Percentiles rank a stretch among this genome's conserved stretches.
These are phyloP conservation scores for Phyllotis vaccarum DNA, from an alignment of 2,797 vertebrate species.

Conservation along the genomic window DNA sequence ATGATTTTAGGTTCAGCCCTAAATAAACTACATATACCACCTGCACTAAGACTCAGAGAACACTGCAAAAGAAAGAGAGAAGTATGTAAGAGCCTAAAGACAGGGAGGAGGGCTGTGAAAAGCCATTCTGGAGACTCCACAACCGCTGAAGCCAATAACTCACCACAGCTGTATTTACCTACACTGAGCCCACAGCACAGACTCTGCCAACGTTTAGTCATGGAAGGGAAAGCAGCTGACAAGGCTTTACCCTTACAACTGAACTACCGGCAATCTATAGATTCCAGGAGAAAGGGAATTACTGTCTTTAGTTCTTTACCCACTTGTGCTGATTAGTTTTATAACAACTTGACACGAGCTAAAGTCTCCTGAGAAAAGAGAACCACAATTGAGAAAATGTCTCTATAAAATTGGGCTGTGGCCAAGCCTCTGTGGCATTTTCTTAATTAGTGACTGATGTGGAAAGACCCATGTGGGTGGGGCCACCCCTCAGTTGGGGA, in stretches of 20 bases:
- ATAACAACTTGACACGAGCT: not conserved
- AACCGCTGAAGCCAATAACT: not conserved
- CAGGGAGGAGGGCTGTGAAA: no score
- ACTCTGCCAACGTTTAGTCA: not conserved
- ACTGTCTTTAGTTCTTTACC: not conserved
- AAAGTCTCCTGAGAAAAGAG: not conserved
- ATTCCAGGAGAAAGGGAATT: not conserved
- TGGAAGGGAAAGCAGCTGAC: not conserved
- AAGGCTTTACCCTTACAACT: no score
- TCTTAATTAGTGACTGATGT: not conserved
- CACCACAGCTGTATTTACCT: not conserved
- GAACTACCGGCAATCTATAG: not conserved
- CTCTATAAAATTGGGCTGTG: not conserved
- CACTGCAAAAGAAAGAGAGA: no score
- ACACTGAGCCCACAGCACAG: not conserved
- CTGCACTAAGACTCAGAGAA: not conserved
- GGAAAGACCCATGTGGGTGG: not conserved
- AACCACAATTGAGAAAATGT: not conserved
- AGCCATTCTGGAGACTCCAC: not conserved
- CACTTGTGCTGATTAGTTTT: not conserved
- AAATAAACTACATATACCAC: not conserved
- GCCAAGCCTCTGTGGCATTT: not conserved
- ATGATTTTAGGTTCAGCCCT: not conserved
- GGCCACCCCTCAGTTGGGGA: not conserved
- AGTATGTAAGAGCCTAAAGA: no score